phyloP scores from a whole-genome alignment of 2,888 invertebrate genomes.

The Ischnus inquisitorius region DNA sequence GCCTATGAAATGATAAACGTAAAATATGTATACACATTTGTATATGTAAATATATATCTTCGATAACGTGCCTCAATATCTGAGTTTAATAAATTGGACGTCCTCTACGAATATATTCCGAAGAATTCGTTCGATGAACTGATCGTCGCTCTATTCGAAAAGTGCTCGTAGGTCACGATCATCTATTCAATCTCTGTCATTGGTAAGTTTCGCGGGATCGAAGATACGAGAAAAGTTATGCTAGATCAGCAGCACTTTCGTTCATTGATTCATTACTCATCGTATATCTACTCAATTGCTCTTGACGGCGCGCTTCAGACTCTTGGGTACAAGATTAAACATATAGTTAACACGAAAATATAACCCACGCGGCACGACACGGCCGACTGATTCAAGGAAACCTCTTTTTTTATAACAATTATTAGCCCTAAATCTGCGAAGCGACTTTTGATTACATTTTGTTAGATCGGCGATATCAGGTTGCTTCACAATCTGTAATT shows the following conservation, averaged over 20 bases:
- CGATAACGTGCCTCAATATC: not conserved
- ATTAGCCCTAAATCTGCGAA: too few species aligned
- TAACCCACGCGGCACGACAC: too few species aligned
- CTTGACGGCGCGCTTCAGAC: constrained; percentile 14
- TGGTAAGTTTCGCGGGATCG: not conserved
- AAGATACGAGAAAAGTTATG: constrained; percentile 28
- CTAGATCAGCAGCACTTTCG: constrained; percentile 41
- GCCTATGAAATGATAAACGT: too few species aligned
- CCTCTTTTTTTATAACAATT: too few species aligned
- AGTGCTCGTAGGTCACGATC: constrained; percentile 56
- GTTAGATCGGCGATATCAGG: too few species aligned
- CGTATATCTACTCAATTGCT: constrained; percentile 29
- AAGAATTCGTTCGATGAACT: constrained; percentile 34
- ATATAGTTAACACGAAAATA: not conserved
- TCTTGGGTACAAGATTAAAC: not conserved
- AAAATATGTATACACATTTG: not conserved
- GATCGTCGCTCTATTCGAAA: constrained; percentile 40
- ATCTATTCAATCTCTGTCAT: constrained; percentile 22
- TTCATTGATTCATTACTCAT: constrained; percentile 44
- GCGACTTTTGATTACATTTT: too few species aligned
- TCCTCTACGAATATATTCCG: not conserved
- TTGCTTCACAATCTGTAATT: too few species aligned
- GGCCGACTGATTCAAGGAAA: too few species aligned
- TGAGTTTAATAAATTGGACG: constrained; percentile 9
- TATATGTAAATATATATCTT: not conserved